Evolutionary conservation across 2,113 vertebrate genomes (phyloP), one percentile per base, ranked within the genome.

Genomic region (Thymallus thymallus): DNA sequence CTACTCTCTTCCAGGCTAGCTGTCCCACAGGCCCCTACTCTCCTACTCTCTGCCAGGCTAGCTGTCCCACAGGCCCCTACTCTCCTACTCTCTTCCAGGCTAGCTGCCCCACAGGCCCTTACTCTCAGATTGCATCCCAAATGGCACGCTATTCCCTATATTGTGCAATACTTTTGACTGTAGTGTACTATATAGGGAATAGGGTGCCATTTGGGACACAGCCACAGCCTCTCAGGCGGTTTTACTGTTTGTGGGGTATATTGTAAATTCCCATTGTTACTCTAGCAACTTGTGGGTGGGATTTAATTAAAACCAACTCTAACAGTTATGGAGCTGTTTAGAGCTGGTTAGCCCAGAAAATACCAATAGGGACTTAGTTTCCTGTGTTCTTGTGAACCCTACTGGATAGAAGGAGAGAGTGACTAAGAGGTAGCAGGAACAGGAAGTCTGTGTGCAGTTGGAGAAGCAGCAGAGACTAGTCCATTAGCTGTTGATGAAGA

Each of bases 261-360:
- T 41, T 41, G 51, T 55, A 20, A 72, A 12, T 6, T 69, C 72
- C 45, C 9, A 9, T 41, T 41, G 29, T n/a, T 71, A 64, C 72
- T 80, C 41, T 69, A 58, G 65, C 63, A 69, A 45, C n/a, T 60
- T 71, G 83, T 46, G 75, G 58, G 16, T n/a, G 71, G 69, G 55
- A 23, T 62, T 55, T 73, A 75, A 81, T 71, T 61, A 32, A 62
- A 74, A 71, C 51, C 24, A 70, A 45, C 45, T 35, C 64, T 68
- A 68, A 77, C 16, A 45, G 55, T 55, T 73, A 18, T 63, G 70
- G 61, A 55, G 58, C 32, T 30, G 14, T 75, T 9, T 60, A 61
- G 65, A 29, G 69, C 29, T 9, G 35, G 7, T 41, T 16, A 9
- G 24, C 22, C 29, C 56, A 60, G 60, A 26, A 41, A 72, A 72